A percentile compares a stretch with the other conserved stretches of the same genome.
Conservation (phyloP, 2,797 vertebrate genomes). For the Scyliorhinus canicula region DNA sequence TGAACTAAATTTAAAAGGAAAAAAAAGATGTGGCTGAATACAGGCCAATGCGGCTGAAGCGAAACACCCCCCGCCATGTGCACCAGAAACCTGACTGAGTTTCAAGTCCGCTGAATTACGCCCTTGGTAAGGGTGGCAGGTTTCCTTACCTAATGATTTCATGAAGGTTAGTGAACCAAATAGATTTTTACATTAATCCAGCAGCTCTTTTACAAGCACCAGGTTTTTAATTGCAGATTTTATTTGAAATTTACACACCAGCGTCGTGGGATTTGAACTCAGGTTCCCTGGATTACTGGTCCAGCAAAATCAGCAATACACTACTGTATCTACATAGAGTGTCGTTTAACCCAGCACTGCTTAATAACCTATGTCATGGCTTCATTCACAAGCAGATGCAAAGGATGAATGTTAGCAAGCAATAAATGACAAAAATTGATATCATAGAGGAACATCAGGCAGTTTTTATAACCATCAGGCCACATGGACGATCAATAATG, state of each 20-base stretch:
- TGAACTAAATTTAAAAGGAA: no score
- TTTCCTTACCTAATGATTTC: not conserved
- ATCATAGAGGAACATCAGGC: not conserved
- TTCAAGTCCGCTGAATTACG: no score
- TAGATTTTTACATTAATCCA: not conserved
- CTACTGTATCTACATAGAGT: not conserved
- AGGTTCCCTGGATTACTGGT: not conserved
- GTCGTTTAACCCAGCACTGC: not conserved
- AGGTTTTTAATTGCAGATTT: not conserved
- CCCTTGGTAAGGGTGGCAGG: not conserved
- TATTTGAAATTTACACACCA: not conserved
- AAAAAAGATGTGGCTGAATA: no score
- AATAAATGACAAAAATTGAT: not conserved
- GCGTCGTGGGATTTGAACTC: not conserved
- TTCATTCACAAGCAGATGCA: not conserved
- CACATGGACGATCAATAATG: not conserved
- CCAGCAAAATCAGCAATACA: not conserved
- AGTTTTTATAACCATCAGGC: not conserved
- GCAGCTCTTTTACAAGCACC: not conserved
- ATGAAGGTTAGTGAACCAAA: not conserved
- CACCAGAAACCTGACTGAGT: no score
- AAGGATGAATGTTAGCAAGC: not conserved
- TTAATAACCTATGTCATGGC: not conserved
- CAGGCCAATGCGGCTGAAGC: no score
- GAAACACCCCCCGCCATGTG: no score